phyloP scores from a whole-genome alignment of 2,797 vertebrate species.

The Hyperoplus lanceolatus region DNA sequence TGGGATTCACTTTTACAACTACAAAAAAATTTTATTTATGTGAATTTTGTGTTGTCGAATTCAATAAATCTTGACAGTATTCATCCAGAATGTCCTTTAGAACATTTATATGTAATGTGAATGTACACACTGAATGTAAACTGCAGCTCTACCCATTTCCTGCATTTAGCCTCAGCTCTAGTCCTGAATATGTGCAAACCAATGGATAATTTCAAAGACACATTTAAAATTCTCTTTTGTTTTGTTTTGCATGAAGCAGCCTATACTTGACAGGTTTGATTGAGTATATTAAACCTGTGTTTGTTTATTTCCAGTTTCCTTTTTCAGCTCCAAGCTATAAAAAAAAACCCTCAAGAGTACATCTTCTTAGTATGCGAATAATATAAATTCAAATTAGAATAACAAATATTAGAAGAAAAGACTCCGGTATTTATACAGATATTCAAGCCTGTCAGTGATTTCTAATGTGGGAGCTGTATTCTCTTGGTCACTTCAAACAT shows the following conservation, averaged over 20 bases:
- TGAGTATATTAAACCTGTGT: neutral
- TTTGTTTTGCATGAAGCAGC: conserved; percentile 10
- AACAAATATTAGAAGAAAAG: neutral
- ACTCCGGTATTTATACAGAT: neutral
- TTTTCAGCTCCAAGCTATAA: neutral
- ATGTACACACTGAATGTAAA: conserved; percentile 16
- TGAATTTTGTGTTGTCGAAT: conserved; percentile 22
- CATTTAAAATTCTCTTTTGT: conserved; percentile 2
- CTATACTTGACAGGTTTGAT: neutral
- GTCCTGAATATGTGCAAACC: neutral
- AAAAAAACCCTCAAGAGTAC: neutral
- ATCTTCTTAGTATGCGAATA: neutral
- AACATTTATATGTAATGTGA: neutral
- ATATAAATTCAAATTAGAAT: neutral
- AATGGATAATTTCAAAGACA: conserved; percentile 14
- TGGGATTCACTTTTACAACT: conserved; percentile 4
- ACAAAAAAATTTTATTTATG: conserved; percentile 20
- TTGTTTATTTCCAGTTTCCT: neutral
- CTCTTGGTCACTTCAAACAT: neutral
- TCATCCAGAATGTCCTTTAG: conserved; percentile 1
- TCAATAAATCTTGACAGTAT: conserved; percentile 23
- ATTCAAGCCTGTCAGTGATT: neutral
- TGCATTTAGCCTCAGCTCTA: neutral
- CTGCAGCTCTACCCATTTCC: neutral
- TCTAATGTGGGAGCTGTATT: neutral